Evolutionary conservation across 2,888 invertebrate species (phyloP), one percentile per base, ranked within the genome.

Genomic region (Drosophila buzzatii): DNA sequence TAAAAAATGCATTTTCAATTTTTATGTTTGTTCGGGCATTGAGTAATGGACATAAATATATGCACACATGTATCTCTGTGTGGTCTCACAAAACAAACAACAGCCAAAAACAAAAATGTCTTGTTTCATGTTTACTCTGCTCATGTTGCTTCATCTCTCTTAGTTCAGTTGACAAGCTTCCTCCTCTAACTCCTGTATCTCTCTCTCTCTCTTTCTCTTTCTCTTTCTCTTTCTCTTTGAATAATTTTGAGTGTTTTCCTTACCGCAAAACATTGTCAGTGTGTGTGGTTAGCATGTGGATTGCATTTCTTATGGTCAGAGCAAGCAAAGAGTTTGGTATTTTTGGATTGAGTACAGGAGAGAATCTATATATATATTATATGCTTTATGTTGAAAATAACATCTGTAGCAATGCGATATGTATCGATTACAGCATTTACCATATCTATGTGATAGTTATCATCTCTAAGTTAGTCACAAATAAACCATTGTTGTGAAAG

Each of bases 41-140:
- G 78, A 83, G 81, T 78, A 82, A 83, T 80, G 76, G 70, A 69
- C 82, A 84, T 81, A 83, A 86, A 83, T 74, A 83, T 71, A 70
- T 47, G 37, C 45, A 10, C 37, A 18, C 47, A 14, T 37, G 2
- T 14, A 14, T 14, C 51, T 51, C 18, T 52, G 33, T 52, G 51
- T 33, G 31, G 33, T 7, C 14, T 16, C 52, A 35, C 2, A 35
- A 20, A 35, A 4, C 12, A 49, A 49, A 49, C 49, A 49, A 12
- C 18, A 18, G 3, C 6, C 31, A 12, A 35, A 14, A 53, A 51
- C 65, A 57, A 8, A 27, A 27, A 27, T 58, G 53, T 55, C 31
- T 57, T 47, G 52, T 16, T 53, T 49, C 62, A 42, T n/a, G 49
- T 51, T 33, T 49, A n/a, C 27, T 23, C 20, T 57, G 33, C 33